Percentiles rank a stretch among this genome's conserved stretches.
phyloP scores from a whole-genome alignment of 1,140 invertebrate species.

The Caligus rogercresseyi region DNA sequence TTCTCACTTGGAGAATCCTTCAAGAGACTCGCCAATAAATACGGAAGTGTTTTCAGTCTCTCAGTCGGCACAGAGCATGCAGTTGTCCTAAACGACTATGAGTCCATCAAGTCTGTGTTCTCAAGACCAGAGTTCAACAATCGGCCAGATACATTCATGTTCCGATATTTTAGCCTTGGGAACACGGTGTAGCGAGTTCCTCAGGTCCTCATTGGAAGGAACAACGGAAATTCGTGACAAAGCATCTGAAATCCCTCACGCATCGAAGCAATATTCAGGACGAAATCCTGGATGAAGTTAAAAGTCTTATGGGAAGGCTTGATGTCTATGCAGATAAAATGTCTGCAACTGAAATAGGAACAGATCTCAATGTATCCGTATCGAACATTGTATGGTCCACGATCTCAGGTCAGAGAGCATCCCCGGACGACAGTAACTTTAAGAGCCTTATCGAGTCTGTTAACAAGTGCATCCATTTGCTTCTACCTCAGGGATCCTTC shows the following conservation, averaged over 20 bases:
- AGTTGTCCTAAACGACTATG: constrained; percentile 13
- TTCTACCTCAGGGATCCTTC: constrained; percentile 15
- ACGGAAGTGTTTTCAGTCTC: constrained; percentile 12
- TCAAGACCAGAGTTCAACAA: background rate
- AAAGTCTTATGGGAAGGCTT: too few relatives aligned
- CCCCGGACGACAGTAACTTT: background rate
- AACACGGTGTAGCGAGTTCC: background rate
- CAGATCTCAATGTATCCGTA: constrained; percentile 3
- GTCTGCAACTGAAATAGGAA: background rate
- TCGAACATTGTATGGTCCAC: constrained; percentile 1
- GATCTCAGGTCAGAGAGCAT: constrained; percentile 1
- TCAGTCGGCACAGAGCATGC: constrained; percentile 3
- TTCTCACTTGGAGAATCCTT: background rate
- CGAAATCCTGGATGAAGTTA: too few relatives aligned
- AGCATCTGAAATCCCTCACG: background rate
- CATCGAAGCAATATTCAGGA: too few relatives aligned
- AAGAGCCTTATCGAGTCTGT: background rate
- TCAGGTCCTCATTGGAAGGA: background rate
- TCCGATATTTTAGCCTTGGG: constrained; percentile 12
- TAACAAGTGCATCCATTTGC: constrained; percentile 12
- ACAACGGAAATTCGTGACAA: background rate
- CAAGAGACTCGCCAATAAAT: background rate
- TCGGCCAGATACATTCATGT: constrained; percentile 13
- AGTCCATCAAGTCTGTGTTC: constrained; percentile 15
- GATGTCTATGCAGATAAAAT: too few relatives aligned